Percentiles rank a stretch among this genome's conserved stretches.
Conservation (phyloP, 2,113 vertebrate species). For the Nematolebias whitei region DNA sequence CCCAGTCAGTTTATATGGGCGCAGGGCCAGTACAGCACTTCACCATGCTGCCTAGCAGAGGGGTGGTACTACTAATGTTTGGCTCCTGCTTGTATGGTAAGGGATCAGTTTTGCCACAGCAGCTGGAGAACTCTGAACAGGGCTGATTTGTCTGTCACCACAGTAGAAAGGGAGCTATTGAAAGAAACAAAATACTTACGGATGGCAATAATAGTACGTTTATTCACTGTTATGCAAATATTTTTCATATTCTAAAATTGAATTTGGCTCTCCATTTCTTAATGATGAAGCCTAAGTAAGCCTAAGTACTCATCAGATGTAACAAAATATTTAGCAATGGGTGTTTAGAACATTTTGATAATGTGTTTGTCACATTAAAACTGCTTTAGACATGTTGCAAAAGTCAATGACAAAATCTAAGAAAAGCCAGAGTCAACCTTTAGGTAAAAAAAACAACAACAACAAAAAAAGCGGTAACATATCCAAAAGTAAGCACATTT, state of each 20-base stretch:
- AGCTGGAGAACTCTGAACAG: constrained; percentile 50
- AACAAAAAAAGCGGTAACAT: background rate
- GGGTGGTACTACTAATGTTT: constrained; percentile 53
- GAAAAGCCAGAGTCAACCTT: background rate
- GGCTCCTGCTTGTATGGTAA: constrained; percentile 49
- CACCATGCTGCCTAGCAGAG: constrained; percentile 49
- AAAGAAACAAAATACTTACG: constrained; percentile 49
- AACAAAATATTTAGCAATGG: background rate
- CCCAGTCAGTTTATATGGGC: constrained; percentile 55
- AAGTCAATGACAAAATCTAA: no score
- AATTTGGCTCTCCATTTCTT: constrained; percentile 6
- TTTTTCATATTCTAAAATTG: constrained; percentile 37
- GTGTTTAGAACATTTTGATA: no score
- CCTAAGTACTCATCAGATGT: background rate
- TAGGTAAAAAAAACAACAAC: background rate
- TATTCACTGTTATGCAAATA: constrained; percentile 19
- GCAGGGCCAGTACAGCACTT: constrained; percentile 66
- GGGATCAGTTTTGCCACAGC: constrained; percentile 64
- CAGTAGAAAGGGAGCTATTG: constrained; percentile 33
- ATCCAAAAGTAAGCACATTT: background rate
- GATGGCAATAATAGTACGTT: constrained; percentile 25
- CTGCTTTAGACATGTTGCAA: no score
- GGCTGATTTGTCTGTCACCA: constrained; percentile 58
- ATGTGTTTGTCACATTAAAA: no score
- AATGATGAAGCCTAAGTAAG: constrained; percentile 1